Evolutionary conservation across 1,140 invertebrate genomes (phyloP).

Genomic region (Globodera ellingtonae): DNA sequence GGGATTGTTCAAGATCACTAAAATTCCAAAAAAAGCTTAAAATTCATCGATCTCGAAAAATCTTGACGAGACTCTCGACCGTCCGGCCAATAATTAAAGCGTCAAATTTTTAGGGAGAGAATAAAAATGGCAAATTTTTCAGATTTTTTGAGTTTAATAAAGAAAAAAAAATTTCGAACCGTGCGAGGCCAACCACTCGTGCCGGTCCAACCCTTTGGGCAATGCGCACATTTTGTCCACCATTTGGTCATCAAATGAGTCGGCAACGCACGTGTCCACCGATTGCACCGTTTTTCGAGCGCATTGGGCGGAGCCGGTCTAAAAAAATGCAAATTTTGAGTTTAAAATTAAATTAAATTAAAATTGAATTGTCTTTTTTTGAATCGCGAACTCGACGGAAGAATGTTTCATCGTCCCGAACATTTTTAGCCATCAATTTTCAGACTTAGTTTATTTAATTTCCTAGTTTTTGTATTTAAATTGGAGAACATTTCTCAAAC

Average conservation of each 20-base stretch:
- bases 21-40: not conserved
- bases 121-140: not conserved
- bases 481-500: not conserved
- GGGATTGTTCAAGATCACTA: not conserved
- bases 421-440: too few relatives aligned
- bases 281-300: constrained; percentile 35
- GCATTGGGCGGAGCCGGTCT: constrained; percentile 28
- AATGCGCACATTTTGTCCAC: constrained; percentile 54
- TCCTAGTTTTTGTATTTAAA: not conserved
- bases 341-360: not conserved
- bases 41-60: not conserved
- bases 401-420: too few relatives aligned
- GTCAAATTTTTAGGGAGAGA: not conserved
- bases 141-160: not conserved
- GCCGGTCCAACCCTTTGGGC: constrained; percentile 55
- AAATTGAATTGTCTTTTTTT: not conserved
- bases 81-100: not conserved
- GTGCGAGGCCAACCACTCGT: constrained; percentile 63
- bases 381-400: too few relatives aligned
- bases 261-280: constrained; percentile 59
- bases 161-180: constrained; percentile 42
- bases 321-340: not conserved
- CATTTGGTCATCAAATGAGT: constrained; percentile 62
- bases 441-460: not conserved
- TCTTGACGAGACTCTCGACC: not conserved